A percentile compares a stretch with the other conserved stretches of the same genome.
Evolutionary conservation across 2,113 vertebrate genomes (phyloP).

Genomic region (Ardeotis arabs): DNA sequence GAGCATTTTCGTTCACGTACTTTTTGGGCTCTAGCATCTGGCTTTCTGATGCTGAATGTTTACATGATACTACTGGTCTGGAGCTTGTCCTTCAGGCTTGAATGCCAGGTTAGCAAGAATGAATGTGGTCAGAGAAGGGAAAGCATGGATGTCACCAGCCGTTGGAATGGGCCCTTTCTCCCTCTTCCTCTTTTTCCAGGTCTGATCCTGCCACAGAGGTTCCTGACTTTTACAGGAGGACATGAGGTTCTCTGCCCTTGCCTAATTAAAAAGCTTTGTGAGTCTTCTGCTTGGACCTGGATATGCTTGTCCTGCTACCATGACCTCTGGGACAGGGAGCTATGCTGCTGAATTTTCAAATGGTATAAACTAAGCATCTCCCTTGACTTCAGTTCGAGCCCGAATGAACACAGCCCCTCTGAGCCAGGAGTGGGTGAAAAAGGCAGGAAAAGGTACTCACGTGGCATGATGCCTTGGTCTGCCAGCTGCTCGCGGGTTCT

Average conservation of each 20-base stretch:
- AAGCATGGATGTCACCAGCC: not conserved
- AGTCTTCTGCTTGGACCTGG: not conserved
- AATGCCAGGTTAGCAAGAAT: not conserved
- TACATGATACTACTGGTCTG: not conserved
- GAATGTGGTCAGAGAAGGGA: not conserved
- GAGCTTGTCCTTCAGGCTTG: not conserved
- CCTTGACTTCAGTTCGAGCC: not conserved
- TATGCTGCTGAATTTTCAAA: not conserved
- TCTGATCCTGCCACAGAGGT: not conserved
- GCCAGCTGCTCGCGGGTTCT: conserved; percentile 94
- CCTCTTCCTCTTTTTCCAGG: not conserved
- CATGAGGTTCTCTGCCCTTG: not conserved
- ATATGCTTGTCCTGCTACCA: not conserved
- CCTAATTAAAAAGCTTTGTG: not conserved
- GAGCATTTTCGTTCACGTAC: not conserved
- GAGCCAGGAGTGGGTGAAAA: not conserved
- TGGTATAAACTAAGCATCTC: not conserved
- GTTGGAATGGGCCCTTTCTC: not conserved
- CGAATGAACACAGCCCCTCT: not conserved
- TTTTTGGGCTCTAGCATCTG: not conserved
- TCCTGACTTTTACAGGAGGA: not conserved
- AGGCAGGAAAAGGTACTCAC: conserved; percentile 81
- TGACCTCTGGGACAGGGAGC: not conserved
- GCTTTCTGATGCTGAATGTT: not conserved
- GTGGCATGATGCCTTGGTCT: conserved; percentile 94